Conservation (phyloP, 2,888 invertebrate genomes). For the Nyleta sp. region DNA sequence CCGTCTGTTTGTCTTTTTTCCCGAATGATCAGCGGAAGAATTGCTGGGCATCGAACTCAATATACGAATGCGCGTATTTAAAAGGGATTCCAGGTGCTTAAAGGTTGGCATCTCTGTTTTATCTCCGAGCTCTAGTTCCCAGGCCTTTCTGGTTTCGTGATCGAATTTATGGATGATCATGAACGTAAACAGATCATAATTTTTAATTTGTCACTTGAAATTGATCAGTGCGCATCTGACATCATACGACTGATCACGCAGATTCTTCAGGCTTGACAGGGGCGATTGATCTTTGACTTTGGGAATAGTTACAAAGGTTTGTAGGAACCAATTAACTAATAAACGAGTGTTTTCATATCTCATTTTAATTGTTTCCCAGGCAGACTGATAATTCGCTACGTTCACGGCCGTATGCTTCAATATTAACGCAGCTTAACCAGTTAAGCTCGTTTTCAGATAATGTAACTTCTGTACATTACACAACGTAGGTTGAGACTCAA, state of each 20-base stretch:
- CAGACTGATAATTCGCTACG: not conserved
- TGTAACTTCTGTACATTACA: not conserved
- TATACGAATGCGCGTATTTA: not conserved
- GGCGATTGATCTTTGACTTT: not conserved
- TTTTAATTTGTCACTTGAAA: not conserved
- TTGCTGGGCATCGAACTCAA: not conserved
- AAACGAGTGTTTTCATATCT: not conserved
- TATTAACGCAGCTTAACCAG: not conserved
- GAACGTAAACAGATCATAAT: not conserved
- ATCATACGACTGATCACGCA: not conserved
- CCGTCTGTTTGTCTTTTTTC: too few relatives aligned
- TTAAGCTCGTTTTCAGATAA: not conserved
- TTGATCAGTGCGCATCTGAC: not conserved
- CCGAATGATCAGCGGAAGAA: not conserved
- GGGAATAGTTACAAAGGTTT: not conserved
- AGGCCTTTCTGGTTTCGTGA: not conserved
- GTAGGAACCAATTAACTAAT: not conserved
- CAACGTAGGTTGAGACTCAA: too few relatives aligned
- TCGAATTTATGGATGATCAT: not conserved
- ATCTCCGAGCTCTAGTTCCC: not conserved
- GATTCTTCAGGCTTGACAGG: not conserved
- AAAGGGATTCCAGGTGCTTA: not conserved
- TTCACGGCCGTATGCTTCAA: not conserved
- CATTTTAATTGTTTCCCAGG: not conserved
- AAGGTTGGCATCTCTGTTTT: not conserved